Conservation (phyloP, 2,797 vertebrate genomes). For the Acrossocheilus fasciatus region DNA sequence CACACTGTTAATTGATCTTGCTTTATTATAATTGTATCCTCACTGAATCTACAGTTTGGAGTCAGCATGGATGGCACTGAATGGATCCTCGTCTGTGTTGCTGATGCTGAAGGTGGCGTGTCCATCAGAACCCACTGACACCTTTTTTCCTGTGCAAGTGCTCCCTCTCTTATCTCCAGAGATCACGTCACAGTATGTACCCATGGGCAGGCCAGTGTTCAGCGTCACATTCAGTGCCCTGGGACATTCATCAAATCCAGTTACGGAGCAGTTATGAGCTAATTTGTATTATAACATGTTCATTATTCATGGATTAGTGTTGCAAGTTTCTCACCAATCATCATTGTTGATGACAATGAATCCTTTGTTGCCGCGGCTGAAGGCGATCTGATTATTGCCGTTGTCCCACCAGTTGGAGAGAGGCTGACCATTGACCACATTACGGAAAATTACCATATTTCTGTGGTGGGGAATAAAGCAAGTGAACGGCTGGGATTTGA, state of each 20-base stretch:
- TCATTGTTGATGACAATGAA: conserved; percentile 94
- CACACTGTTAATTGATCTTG: neutral
- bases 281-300: neutral
- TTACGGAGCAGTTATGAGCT: neutral
- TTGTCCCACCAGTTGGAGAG: conserved; percentile 96
- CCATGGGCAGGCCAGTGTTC: conserved; percentile 85
- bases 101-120: conserved; percentile 83
- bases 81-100: conserved; percentile 84
- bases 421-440: conserved; percentile 84
- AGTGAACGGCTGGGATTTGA: neutral
- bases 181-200: conserved; percentile 91
- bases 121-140: conserved; percentile 79
- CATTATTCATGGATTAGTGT: neutral
- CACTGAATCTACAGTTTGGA: conserved; percentile 77
- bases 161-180: conserved; percentile 83
- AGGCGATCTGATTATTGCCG: conserved; percentile 88
- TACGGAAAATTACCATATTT: conserved; percentile 94
- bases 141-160: conserved; percentile 82
- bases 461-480: conserved; percentile 66
- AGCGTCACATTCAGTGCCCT: conserved; percentile 82
- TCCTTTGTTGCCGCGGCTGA: conserved; percentile 87
- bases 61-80: conserved; percentile 83
- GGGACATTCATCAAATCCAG: neutral
- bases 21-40: neutral
- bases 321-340: conserved; percentile 82